Base-by-base conservation (phyloP, 2,888 invertebrate species). In the Aleiodes leptofemur region DNA sequence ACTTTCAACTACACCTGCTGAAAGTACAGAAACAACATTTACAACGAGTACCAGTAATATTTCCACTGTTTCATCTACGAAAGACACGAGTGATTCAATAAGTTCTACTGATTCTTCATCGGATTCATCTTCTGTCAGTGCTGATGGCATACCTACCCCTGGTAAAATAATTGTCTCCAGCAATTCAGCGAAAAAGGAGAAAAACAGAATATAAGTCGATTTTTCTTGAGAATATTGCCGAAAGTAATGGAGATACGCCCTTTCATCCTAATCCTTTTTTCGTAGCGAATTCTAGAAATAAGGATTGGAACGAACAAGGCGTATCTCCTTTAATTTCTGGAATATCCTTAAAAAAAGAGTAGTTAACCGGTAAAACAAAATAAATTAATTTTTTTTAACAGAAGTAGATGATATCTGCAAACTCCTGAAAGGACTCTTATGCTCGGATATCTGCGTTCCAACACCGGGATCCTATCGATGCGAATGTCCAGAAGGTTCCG, bases 381-480 rank as follows among this genome's bases (percentile, higher is more conserved):
- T n/a, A n/a, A n/a, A n/a, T n/a, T n/a, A n/a, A n/a, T n/a, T 5
- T 31, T 5, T 31, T 31, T 34, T 6, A 34, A 34, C 82, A 87
- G 87, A 77, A 16, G 11, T 86, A 66, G 89, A 87, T 48, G 90
- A 91, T 80, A 86, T 91, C 55, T 92, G 92, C 79, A 84, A 89
- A 56, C 80, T 90, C 53, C 90, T 92, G 86, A 89, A 90, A 85
- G 91, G 91, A n/a, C 87, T 91, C 83, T 89, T 95, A 13, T 96
- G 96, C 86, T 94, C 95, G 0, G 96, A 96, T 82, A 93, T 94
- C 82, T 96, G 96, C 85, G 92, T 95, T 31, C 94, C 96, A 1
- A 91, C 93, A 0, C 93, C 92, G 0, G 94, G 94, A 0, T 95
- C 95, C 0, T 95, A 93, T 84, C 91, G 90, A 78, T 95, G 96